Conservation (phyloP, 2,888 invertebrate genomes). For the Diaperis boleti region DNA sequence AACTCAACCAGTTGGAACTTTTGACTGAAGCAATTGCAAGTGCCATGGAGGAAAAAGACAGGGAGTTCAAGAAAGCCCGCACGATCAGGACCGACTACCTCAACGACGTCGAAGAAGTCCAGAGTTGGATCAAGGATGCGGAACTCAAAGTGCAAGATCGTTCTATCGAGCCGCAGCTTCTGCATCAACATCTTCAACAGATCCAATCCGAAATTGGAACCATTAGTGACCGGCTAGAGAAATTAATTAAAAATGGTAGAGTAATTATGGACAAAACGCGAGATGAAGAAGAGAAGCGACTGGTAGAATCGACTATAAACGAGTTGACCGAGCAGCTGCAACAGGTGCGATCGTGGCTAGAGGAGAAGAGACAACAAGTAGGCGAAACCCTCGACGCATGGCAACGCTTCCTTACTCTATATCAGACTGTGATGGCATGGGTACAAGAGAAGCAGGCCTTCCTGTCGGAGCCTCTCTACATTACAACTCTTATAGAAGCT, state of each 20-base stretch:
- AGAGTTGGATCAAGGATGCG: conserved; percentile 85
- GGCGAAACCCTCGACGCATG: conserved; percentile 91
- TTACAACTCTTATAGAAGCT: conserved; percentile 84
- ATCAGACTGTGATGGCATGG: conserved; percentile 87
- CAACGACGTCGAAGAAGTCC: conserved; percentile 83
- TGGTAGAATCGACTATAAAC: conserved; percentile 81
- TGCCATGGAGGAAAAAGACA: conserved; percentile 88
- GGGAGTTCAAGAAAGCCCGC: conserved; percentile 88
- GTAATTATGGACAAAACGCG: conserved; percentile 83
- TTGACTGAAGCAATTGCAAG: conserved; percentile 82
- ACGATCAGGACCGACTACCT: conserved; percentile 85
- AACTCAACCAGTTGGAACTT: conserved; percentile 85
- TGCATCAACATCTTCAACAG: conserved; percentile 82
- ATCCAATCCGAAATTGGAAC: conserved; percentile 81
- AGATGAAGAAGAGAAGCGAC: conserved; percentile 81
- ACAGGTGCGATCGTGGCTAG: conserved; percentile 83
- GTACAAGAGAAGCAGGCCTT: conserved; percentile 85
- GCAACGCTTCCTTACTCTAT: conserved; percentile 85
- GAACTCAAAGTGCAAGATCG: conserved; percentile 84
- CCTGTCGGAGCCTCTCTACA: conserved; percentile 81
- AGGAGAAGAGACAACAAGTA: conserved; percentile 85
- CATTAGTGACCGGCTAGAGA: conserved; percentile 81
- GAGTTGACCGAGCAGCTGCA: conserved; percentile 83
- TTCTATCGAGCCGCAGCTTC: conserved; percentile 79
- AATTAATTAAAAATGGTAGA: conserved; percentile 82